phyloP scores from a whole-genome alignment of 2,888 invertebrate genomes.

The Callimorpha dominula region DNA sequence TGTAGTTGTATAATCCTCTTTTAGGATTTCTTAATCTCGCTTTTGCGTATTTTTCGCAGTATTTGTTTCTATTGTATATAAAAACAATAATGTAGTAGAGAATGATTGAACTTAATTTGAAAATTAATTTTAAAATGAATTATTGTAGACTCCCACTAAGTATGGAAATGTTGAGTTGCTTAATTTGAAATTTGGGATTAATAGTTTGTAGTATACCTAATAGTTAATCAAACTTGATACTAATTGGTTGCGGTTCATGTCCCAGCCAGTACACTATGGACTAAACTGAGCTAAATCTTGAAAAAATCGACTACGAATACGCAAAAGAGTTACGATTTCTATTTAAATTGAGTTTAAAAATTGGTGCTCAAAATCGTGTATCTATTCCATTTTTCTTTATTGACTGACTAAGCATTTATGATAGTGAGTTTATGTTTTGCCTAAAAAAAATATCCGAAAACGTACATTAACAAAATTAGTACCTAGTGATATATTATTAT shows the following conservation, averaged over 20 bases:
- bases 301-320: constrained; percentile 2
- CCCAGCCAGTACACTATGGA: not conserved
- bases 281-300: no score
- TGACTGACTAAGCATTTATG: constrained; percentile 68
- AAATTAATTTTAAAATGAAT: not conserved
- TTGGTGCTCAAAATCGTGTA: constrained; percentile 57
- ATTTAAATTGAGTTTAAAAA: constrained; percentile 38
- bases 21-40: constrained; percentile 46
- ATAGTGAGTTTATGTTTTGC: constrained; percentile 23
- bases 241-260: no score
- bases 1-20: constrained; percentile 48
- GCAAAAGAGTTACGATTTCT: constrained; percentile 13
- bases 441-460: constrained; percentile 30
- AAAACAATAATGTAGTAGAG: not conserved
- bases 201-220: no score
- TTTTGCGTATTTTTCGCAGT: constrained; percentile 30
- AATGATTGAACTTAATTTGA: not conserved
- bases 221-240: no score
- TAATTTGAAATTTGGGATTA: not conserved
- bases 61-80: not conserved
- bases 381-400: constrained; percentile 50
- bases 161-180: not conserved
- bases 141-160: not conserved
- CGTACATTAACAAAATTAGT: constrained; percentile 49
- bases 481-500: constrained; percentile 76